Evolutionary conservation across 2,113 vertebrate genomes (phyloP).

Genomic region (Mormyrus iriodes): DNA sequence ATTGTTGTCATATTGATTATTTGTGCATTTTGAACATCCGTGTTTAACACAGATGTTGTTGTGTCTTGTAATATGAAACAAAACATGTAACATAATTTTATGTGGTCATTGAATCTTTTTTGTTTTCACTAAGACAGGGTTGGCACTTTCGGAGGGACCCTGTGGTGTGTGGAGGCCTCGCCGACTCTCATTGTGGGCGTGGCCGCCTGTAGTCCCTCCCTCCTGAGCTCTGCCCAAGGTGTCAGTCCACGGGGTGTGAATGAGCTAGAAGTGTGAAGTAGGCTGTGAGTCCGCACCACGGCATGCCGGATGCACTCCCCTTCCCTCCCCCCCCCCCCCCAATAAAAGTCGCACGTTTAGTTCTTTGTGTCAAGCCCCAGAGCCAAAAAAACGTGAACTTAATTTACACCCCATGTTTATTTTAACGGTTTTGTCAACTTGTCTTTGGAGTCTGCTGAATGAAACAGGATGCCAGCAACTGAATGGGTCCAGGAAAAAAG

Average conservation of each 20-base stretch:
- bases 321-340: not conserved
- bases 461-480: not conserved
- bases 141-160: not conserved
- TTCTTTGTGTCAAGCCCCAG: not conserved
- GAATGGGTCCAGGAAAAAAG: not conserved
- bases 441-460: not conserved
- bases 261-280: slow-evolving; percentile 17
- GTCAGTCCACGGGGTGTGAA: not conserved
- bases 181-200: not conserved
- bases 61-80: not conserved
- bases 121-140: not conserved
- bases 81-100: not conserved
- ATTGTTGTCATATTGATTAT: not conserved
- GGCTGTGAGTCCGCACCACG: slow-evolving; percentile 6
- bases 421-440: not conserved
- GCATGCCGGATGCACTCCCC: not conserved
- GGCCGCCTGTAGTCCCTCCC: not conserved
- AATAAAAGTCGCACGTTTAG: not conserved
- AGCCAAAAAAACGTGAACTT: not conserved
- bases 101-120: not conserved
- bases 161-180: not conserved
- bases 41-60: not conserved
- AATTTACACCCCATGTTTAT: not conserved
- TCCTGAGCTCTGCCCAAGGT: not conserved
- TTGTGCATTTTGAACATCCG: not conserved